Evolutionary conservation across 1,140 invertebrate species (phyloP).

Genomic region (Alviniconcha marisindica): DNA sequence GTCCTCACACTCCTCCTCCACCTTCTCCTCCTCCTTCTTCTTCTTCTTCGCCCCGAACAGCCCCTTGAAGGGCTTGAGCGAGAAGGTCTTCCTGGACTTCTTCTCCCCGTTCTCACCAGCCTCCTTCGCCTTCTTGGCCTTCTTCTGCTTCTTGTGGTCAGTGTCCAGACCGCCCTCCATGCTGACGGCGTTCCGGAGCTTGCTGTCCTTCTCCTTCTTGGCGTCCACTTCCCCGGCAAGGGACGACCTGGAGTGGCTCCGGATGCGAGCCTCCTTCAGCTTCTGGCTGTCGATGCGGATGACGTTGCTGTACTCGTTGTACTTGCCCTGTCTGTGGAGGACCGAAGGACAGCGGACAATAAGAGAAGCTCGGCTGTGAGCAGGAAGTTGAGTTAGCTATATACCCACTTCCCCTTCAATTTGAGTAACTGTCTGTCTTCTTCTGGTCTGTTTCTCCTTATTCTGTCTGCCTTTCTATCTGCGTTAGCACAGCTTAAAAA

Average conservation of each 20-base stretch:
- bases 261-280: constrained; percentile 5
- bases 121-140: background rate
- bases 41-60: constrained; percentile 18
- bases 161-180: constrained; percentile 21
- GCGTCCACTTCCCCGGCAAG: background rate
- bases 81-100: background rate
- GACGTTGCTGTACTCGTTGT: constrained; percentile 38
- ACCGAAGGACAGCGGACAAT: too few species aligned
- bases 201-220: background rate
- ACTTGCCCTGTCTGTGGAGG: background rate
- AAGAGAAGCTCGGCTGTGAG: too few species aligned
- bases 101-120: background rate
- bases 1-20: background rate
- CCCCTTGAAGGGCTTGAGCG: background rate
- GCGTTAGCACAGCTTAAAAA: too few species aligned
- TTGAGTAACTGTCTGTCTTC: background rate
- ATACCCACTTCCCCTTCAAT: background rate
- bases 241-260: background rate
- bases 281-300: constrained; percentile 19
- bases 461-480: too few species aligned
- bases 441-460: background rate
- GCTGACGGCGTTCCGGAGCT: constrained; percentile 29
- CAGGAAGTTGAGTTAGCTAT: too few species aligned
- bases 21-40: background rate
- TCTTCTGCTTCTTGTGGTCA: background rate